phyloP scores from a whole-genome alignment of 2,797 vertebrate species.

The Falco rusticolus region DNA sequence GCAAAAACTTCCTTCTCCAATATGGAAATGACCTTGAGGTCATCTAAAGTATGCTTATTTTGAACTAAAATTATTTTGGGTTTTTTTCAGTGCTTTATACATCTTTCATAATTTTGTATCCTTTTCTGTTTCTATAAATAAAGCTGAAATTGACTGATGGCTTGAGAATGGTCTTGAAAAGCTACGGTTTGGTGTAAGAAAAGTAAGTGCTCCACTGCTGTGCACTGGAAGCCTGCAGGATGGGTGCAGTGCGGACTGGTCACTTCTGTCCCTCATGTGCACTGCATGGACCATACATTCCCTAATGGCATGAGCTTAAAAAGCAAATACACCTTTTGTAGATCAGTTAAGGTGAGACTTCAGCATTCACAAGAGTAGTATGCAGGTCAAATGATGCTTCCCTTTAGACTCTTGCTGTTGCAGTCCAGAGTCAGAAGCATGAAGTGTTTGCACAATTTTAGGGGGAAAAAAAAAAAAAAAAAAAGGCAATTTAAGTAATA shows the following conservation, averaged over 20 bases:
- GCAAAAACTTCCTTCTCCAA: background rate
- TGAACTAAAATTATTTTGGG: background rate
- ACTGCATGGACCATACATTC: background rate
- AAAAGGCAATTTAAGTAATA: background rate
- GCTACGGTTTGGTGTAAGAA: background rate
- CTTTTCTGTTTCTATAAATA: conserved; percentile 42
- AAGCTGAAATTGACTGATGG: conserved; percentile 23
- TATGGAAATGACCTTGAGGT: background rate
- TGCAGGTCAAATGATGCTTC: background rate
- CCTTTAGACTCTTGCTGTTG: background rate
- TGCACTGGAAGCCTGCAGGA: background rate
- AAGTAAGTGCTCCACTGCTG: background rate
- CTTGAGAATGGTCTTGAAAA: background rate
- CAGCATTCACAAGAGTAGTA: background rate
- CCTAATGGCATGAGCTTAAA: background rate
- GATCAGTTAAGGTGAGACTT: background rate
- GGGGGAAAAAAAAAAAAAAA: no score
- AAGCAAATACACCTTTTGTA: background rate
- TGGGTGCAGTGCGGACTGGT: no score
- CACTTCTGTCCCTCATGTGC: background rate
- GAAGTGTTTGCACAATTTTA: background rate
- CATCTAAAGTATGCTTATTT: background rate
- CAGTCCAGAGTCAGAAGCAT: background rate
- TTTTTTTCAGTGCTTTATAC: background rate
- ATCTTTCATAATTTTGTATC: background rate